Base-by-base conservation (phyloP, 92 coral and sea anemone species). In the Heteractis magnifica region DNA sequence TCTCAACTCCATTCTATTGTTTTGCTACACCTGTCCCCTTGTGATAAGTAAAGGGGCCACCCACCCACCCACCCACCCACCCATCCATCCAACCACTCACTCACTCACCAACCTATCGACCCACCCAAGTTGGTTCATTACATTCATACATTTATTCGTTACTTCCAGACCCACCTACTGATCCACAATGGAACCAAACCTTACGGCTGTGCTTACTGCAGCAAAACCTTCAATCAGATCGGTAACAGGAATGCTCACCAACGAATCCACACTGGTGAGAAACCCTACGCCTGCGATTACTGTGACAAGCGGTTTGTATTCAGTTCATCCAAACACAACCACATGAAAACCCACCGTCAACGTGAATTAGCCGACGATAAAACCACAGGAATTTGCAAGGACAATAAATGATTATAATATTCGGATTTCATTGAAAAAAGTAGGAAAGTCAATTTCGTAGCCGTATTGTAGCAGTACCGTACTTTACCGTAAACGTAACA, bases 191-290 rank as follows among this genome's bases (percentile, higher is more conserved):
- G 78, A 11, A 55, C 44, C 4, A 75, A 75, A 20, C 78, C 78
- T 4, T 75, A 49, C 78, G 34, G 49, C 55, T 75, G 78, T 50
- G 23, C 78, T 44, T 48, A 48, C 20, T 75, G 78, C 15, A 20
- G 10, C 13, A 75, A 75, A 50, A 0, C 55, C 23, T 75, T 75
- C 78, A 75, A 75, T 52, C 78, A 75, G 53, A 19, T 75, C 49
- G 78, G 78, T 4, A 75, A 75, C 78, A 44, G 78, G 21, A 75
- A 75, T 49, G 78, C 23, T 16, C 78, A 75, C n/a, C 23, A 48
- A 48, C 50, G 78, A 75, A 75, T 44, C 78, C 78, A 75, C 56
- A 75, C 78, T 0, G 53, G 53, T 8, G 78, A 75, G 56, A 75
- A 50, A 52, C 78, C 23, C 7, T 75, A 48, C 56, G 78, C 78